A percentile compares a stretch with the other conserved stretches of the same genome.
Evolutionary conservation across 2,797 vertebrate species (phyloP).

Genomic region (Anabas testudineus): DNA sequence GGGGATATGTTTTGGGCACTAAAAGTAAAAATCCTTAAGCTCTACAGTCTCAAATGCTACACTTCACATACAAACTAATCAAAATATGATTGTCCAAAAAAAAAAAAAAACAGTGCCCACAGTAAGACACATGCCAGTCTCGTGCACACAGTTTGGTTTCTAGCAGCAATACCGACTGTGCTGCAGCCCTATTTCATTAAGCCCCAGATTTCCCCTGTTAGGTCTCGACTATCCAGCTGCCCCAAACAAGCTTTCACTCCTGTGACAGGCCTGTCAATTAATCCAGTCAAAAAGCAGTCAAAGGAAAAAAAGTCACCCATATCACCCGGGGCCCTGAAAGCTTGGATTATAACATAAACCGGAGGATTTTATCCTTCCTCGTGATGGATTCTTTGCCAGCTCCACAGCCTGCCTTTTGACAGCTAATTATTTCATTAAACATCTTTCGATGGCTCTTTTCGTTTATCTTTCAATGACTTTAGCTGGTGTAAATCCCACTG

Average conservation of each 20-base stretch:
- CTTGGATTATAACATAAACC: conserved; percentile 74
- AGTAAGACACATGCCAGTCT: conserved; percentile 22
- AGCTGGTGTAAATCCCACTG: conserved; percentile 59
- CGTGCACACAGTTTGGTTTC: conserved; percentile 16
- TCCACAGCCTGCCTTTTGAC: conserved; percentile 70
- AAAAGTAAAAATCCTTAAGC: neutral
- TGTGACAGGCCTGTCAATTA: conserved; percentile 71
- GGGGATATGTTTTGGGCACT: neutral
- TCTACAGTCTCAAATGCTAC: neutral
- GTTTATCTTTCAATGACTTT: conserved; percentile 68
- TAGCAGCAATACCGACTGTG: conserved; percentile 24
- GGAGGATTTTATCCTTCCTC: conserved; percentile 67
- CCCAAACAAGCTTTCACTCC: conserved; percentile 61
- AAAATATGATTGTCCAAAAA: neutral
- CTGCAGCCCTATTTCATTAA: conserved; percentile 54
- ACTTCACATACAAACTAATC: neutral
- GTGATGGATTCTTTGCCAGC: conserved; percentile 71
- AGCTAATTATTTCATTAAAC: conserved; percentile 81
- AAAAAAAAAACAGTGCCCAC: neutral
- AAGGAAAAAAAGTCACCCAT: conserved; percentile 60
- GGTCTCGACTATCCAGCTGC: conserved; percentile 57
- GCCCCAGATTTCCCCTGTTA: conserved; percentile 52
- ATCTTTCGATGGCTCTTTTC: conserved; percentile 62
- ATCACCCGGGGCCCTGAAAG: conserved; percentile 63
- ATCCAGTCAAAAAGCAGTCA: conserved; percentile 60